These are phyloP conservation scores for Lycocerus yunnanus DNA, from an alignment of 2,888 invertebrate species.

Conservation along the genomic window DNA sequence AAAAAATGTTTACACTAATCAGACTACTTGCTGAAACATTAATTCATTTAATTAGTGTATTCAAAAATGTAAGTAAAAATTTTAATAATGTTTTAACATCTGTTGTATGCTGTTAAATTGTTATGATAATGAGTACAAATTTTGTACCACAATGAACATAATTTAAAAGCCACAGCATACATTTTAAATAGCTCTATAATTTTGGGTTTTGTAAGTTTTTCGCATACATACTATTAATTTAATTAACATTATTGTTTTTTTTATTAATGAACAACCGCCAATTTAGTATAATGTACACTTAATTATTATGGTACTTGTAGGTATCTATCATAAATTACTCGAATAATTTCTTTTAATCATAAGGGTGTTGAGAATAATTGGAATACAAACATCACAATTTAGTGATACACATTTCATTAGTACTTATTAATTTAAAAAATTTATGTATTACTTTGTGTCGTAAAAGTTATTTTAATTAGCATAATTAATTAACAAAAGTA, in stretches of 20 bases:
- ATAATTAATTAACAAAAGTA: constrained; percentile 38
- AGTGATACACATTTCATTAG: too few species aligned
- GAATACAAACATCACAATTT: too few species aligned
- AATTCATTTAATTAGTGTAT: not conserved
- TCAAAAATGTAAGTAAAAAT: not conserved
- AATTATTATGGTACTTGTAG: too few species aligned
- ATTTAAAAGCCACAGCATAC: not conserved
- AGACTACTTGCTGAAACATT: not conserved
- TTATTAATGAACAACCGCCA: not conserved
- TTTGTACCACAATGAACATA: not conserved
- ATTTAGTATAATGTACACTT: not conserved
- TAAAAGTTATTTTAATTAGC: constrained; percentile 21
- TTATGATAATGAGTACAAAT: not conserved
- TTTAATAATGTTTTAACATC: not conserved
- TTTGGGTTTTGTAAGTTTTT: not conserved
- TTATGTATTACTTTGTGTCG: not conserved
- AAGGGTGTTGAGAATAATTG: too few species aligned
- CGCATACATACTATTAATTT: not conserved
- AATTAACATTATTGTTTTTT: not conserved
- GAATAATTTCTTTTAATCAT: too few species aligned
- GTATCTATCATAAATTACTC: not conserved
- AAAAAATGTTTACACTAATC: not conserved
- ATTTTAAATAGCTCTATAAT: not conserved
- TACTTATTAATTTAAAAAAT: too few species aligned
- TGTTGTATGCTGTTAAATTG: not conserved